Evolutionary conservation across 2,113 vertebrate genomes (phyloP).

Genomic region (Siniperca chuatsi): DNA sequence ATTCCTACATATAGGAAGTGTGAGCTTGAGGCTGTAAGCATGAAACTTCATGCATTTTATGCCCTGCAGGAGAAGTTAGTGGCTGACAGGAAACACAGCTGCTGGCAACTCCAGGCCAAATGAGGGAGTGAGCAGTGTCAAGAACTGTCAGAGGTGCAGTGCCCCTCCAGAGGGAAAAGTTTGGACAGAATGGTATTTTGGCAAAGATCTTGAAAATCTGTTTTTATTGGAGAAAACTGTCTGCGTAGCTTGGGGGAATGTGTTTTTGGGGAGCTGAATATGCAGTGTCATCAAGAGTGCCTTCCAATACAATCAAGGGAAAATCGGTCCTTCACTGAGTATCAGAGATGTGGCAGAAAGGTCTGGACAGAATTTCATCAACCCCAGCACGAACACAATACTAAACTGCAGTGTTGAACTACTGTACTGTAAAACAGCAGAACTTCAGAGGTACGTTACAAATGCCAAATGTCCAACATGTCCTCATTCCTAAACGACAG

Average conservation of each 20-base stretch:
- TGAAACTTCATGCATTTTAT: neutral
- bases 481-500: too few species aligned
- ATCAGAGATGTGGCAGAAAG: neutral
- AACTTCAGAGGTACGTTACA: neutral
- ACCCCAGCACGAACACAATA: neutral
- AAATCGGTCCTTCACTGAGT: neutral
- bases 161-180: neutral
- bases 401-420: neutral
- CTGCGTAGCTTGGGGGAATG: too few species aligned
- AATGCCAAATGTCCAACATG: neutral
- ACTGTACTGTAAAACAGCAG: neutral
- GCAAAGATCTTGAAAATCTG: neutral
- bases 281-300: neutral
- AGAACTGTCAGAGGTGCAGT: neutral
- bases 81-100: neutral
- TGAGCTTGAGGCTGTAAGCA: neutral
- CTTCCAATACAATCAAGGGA: neutral
- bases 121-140: neutral
- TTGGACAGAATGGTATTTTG: neutral
- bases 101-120: too few species aligned
- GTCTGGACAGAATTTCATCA: neutral
- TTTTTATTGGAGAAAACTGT: neutral
- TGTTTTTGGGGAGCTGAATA: neutral
- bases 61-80: neutral
- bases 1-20: neutral